Evolutionary conservation across 2,797 vertebrate species (phyloP), one percentile per base, ranked within the genome.

Genomic region (Picus viridis): DNA sequence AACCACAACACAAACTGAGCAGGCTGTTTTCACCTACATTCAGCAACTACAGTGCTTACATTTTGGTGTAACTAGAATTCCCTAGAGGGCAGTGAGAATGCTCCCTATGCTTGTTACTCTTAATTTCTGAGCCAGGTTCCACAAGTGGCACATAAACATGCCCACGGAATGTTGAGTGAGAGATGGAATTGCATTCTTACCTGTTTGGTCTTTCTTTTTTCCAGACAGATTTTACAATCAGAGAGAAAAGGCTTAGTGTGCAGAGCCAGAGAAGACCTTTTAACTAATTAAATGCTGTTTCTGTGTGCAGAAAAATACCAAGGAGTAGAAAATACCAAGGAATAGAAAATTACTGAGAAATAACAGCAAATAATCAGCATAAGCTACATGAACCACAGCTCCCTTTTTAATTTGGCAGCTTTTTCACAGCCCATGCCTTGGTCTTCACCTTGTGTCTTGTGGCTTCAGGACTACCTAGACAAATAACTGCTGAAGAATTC

Each of bases 101-200:
- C 3, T n/a, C 29, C 8, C 10, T 62, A 8, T 34, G 23, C 7
- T 43, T 32, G 12, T 20, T 64, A 67, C 39, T 73, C 71, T 71
- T 73, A 6, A 71, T 49, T 91, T 76, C 62, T 88, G 74, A 54
- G 57, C 16, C 5, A 1, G 29, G 74, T 64, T 89, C 54, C 51
- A 79, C 12, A 64, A 72, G 36, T 82, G 61, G 84, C 19, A 20
- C 0, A 4, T 32, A 88, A 86, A 83, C 32, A 83, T 13, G 20
- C 70, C 78, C 53, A 68, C 41, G 41, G 49, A 15, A 68, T 7
- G 39, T 58, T 61, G 74, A 85, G 47, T 59, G 62, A 81, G 81
- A 86, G 75, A 78, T 34, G 75, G 61, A 93, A 84, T 45, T 90
- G 54, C 71, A 71, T 45, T 95, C 93, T 96, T 95, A 96, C 86